Evolutionary conservation across 2,888 invertebrate genomes (phyloP), one percentile per base, ranked within the genome.

Genomic region (Alentia gelatinosa): DNA sequence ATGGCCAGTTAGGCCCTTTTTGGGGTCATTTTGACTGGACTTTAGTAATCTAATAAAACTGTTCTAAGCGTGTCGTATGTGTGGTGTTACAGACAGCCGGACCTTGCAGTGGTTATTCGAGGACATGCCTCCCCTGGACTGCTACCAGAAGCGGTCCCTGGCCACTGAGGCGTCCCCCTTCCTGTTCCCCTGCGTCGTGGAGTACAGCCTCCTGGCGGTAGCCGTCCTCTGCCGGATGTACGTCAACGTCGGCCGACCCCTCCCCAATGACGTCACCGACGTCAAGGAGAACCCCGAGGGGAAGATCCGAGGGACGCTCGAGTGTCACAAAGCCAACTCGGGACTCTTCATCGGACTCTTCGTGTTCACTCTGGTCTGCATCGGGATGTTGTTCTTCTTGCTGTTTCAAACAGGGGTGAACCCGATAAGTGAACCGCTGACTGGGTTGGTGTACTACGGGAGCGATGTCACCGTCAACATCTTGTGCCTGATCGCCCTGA

Each of bases 241-340:
- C 63, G 33, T 26, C 30, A 90, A 90, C 50, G 63, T 90, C 30
- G 83, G 83, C 26, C 23, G 30, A 0, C 33, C 26, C 5, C n/a
- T 30, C 1, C 42, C n/a, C 15, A 39, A 83, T 15, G 83, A 83
- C 40, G 9, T 83, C 39, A 40, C 30, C 26, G 39, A 39, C 0
- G 19, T 35, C n/a, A 39, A 83, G 37, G 83, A 37, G 4, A 39
- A 40, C 37, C 15, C 35, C 5, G 33, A 30, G 4, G 83, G 40
- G 4, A 83, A 83, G 83, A n/a, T 39, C 1, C 7, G 40, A 26
- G 83, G 83, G 23, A 83, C 83, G 23, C 40, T 90, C 33, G 96
- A 96, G 91, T 96, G 96, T 92, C 96, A 96, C 90, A 96, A 96
- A 91, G 96, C 96, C 12, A 96, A 96, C 91, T 96, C 95, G 39